Conservation (phyloP, 2,113 vertebrate genomes). For the Amblyopsis rosae region DNA sequence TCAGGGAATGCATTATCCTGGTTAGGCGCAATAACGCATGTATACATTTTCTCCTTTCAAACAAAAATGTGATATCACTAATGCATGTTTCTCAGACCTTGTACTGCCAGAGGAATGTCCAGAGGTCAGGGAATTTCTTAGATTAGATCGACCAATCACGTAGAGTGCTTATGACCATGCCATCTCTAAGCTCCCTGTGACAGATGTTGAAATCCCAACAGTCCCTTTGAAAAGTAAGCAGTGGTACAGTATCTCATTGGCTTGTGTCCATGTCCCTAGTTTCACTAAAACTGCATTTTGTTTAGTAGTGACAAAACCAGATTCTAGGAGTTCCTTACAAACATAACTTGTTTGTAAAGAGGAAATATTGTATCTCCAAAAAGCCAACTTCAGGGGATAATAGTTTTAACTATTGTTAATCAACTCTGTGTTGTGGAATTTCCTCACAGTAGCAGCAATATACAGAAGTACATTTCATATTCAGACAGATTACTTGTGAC, state of each 20-base stretch:
- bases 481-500: no score
- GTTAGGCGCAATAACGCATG: slow-evolving; percentile 9
- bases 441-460: no score
- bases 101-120: slow-evolving; percentile 13
- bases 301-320: slow-evolving; percentile 5
- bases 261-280: slow-evolving; percentile 25
- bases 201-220: slow-evolving; percentile 68
- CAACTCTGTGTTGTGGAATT: no score
- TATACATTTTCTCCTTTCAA: slow-evolving; percentile 17
- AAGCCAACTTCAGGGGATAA: no score
- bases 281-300: slow-evolving; percentile 38
- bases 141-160: slow-evolving; percentile 66
- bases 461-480: no score
- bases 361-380: no score
- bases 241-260: slow-evolving; percentile 24
- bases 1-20: slow-evolving; percentile 23
- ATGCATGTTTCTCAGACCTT: slow-evolving; percentile 29
- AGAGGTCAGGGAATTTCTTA: slow-evolving; percentile 55
- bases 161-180: slow-evolving; percentile 43
- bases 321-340: slow-evolving; percentile 8
- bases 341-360: no score
- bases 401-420: no score
- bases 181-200: slow-evolving; percentile 40
- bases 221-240: slow-evolving; percentile 46
- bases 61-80: slow-evolving; percentile 36